A percentile compares a stretch with the other conserved stretches of the same genome.
Evolutionary conservation across 1,140 invertebrate species (phyloP).

Genomic region (Apis laboriosa): DNA sequence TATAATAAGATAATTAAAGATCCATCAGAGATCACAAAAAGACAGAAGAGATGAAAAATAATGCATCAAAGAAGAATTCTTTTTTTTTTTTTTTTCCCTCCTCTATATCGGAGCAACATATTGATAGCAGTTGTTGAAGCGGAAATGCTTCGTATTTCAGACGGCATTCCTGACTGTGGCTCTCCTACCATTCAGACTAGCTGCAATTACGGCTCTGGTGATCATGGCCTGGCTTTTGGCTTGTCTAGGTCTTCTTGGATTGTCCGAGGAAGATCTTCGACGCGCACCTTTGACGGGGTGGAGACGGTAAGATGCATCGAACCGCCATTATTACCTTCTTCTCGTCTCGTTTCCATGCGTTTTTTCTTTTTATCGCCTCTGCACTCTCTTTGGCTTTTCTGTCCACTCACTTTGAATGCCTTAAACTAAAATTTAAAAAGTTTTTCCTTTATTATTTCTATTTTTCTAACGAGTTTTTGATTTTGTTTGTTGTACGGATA

Average conservation of each 20-base stretch:
- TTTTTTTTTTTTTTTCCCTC: neutral
- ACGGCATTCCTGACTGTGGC: slow-evolving; percentile 90
- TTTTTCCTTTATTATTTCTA: no score
- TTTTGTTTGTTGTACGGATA: no score
- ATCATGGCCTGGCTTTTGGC: slow-evolving; percentile 91
- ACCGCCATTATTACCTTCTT: neutral
- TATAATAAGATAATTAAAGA: neutral
- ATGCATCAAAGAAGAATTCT: neutral
- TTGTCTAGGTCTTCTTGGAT: slow-evolving; percentile 88
- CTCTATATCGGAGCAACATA: neutral
- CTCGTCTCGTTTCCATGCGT: neutral
- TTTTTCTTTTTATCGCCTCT: neutral
- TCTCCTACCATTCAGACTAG: slow-evolving; percentile 88
- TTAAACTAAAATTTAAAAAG: no score
- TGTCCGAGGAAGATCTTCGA: slow-evolving; percentile 88
- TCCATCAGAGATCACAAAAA: no score
- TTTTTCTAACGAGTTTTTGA: no score
- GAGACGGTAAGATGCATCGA: slow-evolving; percentile 86
- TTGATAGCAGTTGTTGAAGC: slow-evolving; percentile 7
- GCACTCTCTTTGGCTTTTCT: neutral
- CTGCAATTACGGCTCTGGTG: slow-evolving; percentile 87
- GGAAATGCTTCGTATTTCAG: slow-evolving; percentile 80
- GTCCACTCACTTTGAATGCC: no score
- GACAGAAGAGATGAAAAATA: no score
- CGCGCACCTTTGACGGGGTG: slow-evolving; percentile 89